Evolutionary conservation across 2,888 invertebrate species (phyloP), one percentile per base, ranked within the genome.

Genomic region (Harpalus rufipes): DNA sequence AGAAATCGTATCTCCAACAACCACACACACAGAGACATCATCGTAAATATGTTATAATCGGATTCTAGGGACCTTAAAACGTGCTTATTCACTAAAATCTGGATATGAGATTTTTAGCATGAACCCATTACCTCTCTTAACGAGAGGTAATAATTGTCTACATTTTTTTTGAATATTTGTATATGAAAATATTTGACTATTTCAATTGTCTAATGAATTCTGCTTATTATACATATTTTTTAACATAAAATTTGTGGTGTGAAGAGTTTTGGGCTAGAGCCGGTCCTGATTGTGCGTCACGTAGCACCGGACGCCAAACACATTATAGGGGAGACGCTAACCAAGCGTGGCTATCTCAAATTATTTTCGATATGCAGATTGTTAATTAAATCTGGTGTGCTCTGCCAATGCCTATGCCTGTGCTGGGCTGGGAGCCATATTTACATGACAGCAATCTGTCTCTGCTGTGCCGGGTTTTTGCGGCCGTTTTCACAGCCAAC

Each of bases 381-480:
- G 91, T 91, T 91, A 91, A 91, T 91, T 91, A 90, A 91, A 91
- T 91, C 90, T 89, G 90, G 89, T 89, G 89, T 89, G 90, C 89
- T 89, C 89, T 32, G 32, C 3, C 32, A 32, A 5, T 32, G 32
- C 21, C 21, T 1, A 21, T 10, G 44, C 44, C 12, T 8, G 44
- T 12, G 10, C 8, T 12, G 44, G 89, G 90, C 88, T 12, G 44
- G 89, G 90, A 88, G 90, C 89, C 90, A 90, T 90, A 91, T 91
- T 91, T 91, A 91, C 91, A 91, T 91, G 91, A 91, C 91, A 91
- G 91, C 91, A 90, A 91, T 91, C 91, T 91, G 91, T 91, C 91
- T 90, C 89, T 7, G 14, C 12, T 18, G 79, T 10, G 59, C 59
- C 0, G 32, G 6, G 32, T 32, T 32, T 32, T 32, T 58, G 21